Percentiles rank a stretch among this genome's conserved stretches.
Conservation (phyloP, 1,140 invertebrate species). For the Pararge aegeria region DNA sequence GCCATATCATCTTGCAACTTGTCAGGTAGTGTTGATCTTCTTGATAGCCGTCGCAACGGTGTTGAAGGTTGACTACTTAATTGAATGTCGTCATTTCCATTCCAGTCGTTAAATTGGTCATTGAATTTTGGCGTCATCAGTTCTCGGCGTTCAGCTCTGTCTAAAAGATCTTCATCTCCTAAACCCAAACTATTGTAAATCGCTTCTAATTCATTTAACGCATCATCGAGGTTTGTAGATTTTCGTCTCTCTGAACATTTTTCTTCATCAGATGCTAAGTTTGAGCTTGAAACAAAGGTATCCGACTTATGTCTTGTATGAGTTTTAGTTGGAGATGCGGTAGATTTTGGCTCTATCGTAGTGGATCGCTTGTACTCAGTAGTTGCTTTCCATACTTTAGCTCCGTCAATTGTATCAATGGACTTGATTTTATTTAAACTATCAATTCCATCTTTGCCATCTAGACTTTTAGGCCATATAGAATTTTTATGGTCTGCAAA, state of each 20-base stretch:
- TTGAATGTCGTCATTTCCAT: constrained; percentile 71
- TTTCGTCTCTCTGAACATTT: constrained; percentile 77
- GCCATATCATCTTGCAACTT: constrained; percentile 90
- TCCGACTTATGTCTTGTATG: constrained; percentile 73
- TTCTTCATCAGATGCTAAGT: constrained; percentile 69
- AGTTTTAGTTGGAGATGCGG: constrained; percentile 61
- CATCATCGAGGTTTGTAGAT: constrained; percentile 91
- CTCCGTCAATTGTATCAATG: constrained; percentile 59
- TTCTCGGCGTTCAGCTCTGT: constrained; percentile 88
- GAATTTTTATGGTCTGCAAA: constrained; percentile 45
- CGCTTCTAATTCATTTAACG: constrained; percentile 91
- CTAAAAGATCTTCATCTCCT: constrained; percentile 89
- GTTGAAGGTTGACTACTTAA: constrained; percentile 68
- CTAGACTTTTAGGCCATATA: constrained; percentile 27
- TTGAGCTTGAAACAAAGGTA: constrained; percentile 49
- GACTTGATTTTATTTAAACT: constrained; percentile 59
- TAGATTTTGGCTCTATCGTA: constrained; percentile 56
- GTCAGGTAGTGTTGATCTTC: constrained; percentile 80
- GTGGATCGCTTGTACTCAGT: constrained; percentile 69
- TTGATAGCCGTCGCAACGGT: constrained; percentile 53
- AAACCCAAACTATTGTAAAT: constrained; percentile 92
- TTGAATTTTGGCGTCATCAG: constrained; percentile 80
- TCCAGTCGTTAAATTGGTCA: constrained; percentile 72
- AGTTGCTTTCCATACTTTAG: constrained; percentile 70
- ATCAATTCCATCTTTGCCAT: constrained; percentile 41